phyloP scores from a whole-genome alignment of 2,113 vertebrate species.

The Mesoclemmys tuberculata region DNA sequence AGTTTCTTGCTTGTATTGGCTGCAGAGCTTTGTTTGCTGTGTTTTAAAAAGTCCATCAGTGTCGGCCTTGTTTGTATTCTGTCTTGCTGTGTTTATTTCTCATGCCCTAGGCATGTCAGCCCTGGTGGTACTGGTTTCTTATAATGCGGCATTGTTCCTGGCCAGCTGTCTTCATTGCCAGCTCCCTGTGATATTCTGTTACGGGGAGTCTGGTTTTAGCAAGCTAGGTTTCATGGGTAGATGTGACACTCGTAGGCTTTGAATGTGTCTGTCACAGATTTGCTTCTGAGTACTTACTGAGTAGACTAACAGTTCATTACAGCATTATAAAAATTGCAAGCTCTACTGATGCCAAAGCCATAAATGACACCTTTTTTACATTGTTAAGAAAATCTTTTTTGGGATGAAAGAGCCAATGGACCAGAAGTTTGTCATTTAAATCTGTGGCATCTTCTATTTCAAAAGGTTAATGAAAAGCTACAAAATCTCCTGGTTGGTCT shows the following conservation, averaged over 20 bases:
- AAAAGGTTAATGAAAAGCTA: background rate
- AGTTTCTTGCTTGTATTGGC: conserved; percentile 30
- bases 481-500: rapidly evolving
- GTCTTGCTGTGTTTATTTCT: conserved; percentile 10
- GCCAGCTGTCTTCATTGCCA: background rate
- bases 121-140: background rate
- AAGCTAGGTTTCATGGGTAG: background rate
- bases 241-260: background rate
- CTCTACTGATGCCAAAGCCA: background rate
- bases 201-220: background rate
- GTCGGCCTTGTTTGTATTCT: conserved; percentile 22
- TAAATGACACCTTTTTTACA: background rate
- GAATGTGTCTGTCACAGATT: background rate
- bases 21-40: background rate
- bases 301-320: background rate
- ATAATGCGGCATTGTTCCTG: background rate
- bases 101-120: background rate
- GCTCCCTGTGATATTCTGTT: background rate
- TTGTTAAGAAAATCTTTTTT: background rate
- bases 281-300: background rate
- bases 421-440: background rate
- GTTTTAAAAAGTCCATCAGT: conserved; percentile 6
- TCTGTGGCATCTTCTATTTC: background rate
- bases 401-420: background rate
- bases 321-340: background rate